Evolutionary conservation across 2,797 vertebrate genomes (phyloP).

Genomic region (Brachyrhaphis roseni): DNA sequence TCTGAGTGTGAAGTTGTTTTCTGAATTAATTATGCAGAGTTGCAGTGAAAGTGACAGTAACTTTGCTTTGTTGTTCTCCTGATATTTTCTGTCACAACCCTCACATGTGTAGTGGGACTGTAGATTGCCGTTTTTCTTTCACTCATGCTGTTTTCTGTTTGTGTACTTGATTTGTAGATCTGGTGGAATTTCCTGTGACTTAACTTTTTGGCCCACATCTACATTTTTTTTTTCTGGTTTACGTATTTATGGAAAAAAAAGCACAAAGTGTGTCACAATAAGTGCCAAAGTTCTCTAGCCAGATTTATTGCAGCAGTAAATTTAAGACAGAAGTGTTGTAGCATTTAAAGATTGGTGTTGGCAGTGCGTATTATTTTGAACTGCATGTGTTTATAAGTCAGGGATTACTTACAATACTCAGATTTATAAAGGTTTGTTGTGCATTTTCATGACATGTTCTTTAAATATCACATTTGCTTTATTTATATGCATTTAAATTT

Average conservation of each 20-base stretch:
- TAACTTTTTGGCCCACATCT: slow-evolving; percentile 14
- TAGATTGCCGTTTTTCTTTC: not conserved
- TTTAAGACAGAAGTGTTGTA: slow-evolving; percentile 5
- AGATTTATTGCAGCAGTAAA: not conserved
- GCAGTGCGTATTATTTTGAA: not conserved
- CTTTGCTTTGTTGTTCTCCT: not conserved
- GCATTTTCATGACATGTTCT: not conserved
- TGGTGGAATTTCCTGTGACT: slow-evolving; percentile 20
- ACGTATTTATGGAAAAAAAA: not conserved
- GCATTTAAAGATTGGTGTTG: not conserved
- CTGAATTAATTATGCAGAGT: not conserved
- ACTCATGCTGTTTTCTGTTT: not conserved
- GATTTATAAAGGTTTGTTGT: not conserved
- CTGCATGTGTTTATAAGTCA: not conserved
- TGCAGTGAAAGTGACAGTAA: not conserved
- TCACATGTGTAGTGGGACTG: not conserved
- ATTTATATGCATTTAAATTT: not conserved
- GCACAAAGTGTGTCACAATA: slow-evolving; percentile 14
- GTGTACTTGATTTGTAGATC: slow-evolving; percentile 3
- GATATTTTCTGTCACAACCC: not conserved
- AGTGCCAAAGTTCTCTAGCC: not conserved
- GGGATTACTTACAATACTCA: not conserved
- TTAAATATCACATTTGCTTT: not conserved
- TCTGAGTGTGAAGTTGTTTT: not conserved
- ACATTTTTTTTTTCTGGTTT: slow-evolving; percentile 2